Base-by-base conservation (phyloP, 2,888 invertebrate genomes). In the Theretra japonica region DNA sequence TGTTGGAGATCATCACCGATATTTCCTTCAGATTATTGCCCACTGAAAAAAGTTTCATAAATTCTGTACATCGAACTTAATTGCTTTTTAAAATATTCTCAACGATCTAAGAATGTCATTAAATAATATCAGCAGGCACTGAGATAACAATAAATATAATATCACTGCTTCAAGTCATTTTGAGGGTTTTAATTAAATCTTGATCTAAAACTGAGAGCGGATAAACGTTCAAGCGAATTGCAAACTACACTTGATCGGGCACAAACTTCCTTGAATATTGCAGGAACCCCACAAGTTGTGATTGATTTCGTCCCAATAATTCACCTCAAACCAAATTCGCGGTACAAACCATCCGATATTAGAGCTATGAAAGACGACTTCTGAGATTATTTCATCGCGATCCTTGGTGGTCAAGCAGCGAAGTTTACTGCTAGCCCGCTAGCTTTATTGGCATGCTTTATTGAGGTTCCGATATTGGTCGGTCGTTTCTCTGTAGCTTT, bases 1-100 rank as follows among this genome's bases (percentile, higher is more conserved):
- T 96, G 90, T 98, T 98, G 0, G 97, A 96, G 75, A 98, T 96
- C 97, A 97, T 97, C 19, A 97, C 95, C 73, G 96, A 96, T 79
- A 98, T 96, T 76, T 97, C 97, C 76, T 96, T 96, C 0, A 96
- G 96, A 79, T 96, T 96, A 76, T 96, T 96, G 73, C 95, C 96
- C 76, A 96, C 97, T 97, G 93, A 57, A 90, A 90, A 30, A 56
- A 23, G 0, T 33, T 50, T 21, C 23, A 17, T n/a, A n/a, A 19
- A 17, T 8, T 53, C 28, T 58, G 19, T 57, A 0, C 17, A 19
- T 69, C 21, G 19, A 17, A 62, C n/a, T 48, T 8, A 41, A 21
- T 21, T 21, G 23, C n/a, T 21, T 11, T 48, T n/a, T 48, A 41
- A 41, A 17, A 11, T 41, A 41, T 41, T 30, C 30, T n/a, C 33